phyloP scores from a whole-genome alignment of 2,888 invertebrate species.

The Acleris laterana region DNA sequence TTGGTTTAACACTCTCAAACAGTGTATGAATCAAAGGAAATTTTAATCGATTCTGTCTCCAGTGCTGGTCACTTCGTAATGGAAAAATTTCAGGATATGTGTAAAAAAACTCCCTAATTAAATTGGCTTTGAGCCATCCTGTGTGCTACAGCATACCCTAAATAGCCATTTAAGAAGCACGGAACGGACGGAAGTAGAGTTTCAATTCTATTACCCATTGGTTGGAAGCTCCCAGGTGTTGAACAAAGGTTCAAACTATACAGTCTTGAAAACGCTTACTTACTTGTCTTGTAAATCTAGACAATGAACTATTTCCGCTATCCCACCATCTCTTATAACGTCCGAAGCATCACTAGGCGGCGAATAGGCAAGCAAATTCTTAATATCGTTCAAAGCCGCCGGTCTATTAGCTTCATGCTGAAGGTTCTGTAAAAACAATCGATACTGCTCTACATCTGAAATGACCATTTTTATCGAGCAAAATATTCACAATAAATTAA shows the following conservation, averaged over 20 bases:
- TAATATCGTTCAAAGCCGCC: slow-evolving; percentile 66
- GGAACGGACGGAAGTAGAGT: too few species aligned
- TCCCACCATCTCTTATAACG: slow-evolving; percentile 69
- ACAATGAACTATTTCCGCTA: slow-evolving; percentile 86
- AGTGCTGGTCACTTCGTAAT: too few species aligned
- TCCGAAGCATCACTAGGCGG: slow-evolving; percentile 57
- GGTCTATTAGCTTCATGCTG: slow-evolving; percentile 61
- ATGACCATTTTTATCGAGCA: slow-evolving; percentile 49
- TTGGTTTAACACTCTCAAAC: too few species aligned
- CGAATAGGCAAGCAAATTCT: slow-evolving; percentile 62
- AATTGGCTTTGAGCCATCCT: too few species aligned
- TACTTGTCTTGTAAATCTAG: slow-evolving; percentile 79
- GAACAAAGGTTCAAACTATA: background rate
- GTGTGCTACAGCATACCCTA: too few species aligned
- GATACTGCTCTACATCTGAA: slow-evolving; percentile 58
- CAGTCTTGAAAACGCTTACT: slow-evolving; percentile 39
- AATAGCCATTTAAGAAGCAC: too few species aligned
- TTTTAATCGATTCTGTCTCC: too few species aligned
- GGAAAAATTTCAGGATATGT: too few species aligned
- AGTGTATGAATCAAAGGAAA: too few species aligned
- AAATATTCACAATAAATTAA: background rate
- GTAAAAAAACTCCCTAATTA: too few species aligned
- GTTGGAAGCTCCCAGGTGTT: too few species aligned
- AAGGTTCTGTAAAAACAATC: slow-evolving; percentile 57
- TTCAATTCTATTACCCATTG: too few species aligned